These are phyloP conservation scores for Rhegmatorhina hoffmannsi DNA, from an alignment of 2,113 vertebrate genomes.

Conservation along the genomic window DNA sequence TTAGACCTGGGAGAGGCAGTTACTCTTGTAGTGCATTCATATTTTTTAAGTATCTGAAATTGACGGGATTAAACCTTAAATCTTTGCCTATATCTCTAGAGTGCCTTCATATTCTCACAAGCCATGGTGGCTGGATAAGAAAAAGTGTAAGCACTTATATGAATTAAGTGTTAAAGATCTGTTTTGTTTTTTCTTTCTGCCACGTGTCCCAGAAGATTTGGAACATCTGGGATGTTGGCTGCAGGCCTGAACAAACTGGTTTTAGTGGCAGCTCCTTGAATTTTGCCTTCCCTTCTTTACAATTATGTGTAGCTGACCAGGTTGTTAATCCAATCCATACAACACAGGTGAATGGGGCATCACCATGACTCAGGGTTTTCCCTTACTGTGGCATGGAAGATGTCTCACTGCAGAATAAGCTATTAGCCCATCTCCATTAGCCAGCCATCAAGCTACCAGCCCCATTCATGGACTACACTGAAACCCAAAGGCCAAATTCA, in stretches of 20 bases:
- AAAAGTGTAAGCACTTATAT: background rate
- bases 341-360: background rate
- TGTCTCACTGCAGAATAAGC: background rate
- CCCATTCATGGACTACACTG: background rate
- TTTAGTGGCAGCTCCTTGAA: background rate
- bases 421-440: background rate
- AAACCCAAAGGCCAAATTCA: background rate
- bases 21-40: background rate
- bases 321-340: background rate
- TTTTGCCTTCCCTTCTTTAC: background rate
- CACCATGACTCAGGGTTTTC: background rate
- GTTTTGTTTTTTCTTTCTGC: background rate
- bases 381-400: background rate
- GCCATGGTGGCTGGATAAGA: background rate
- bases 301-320: background rate
- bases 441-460: background rate
- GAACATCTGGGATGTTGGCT: background rate
- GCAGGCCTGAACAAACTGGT: background rate
- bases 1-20: background rate
- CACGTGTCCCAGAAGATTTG: background rate
- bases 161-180: background rate
- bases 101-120: background rate
- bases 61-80: background rate
- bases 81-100: background rate
- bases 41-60: constrained; percentile 21